These are phyloP conservation scores for Mnemiopsis leidyi DNA, from an alignment of 37 sponge, comb jelly and placozoan genomes.

Conservation along the genomic window DNA sequence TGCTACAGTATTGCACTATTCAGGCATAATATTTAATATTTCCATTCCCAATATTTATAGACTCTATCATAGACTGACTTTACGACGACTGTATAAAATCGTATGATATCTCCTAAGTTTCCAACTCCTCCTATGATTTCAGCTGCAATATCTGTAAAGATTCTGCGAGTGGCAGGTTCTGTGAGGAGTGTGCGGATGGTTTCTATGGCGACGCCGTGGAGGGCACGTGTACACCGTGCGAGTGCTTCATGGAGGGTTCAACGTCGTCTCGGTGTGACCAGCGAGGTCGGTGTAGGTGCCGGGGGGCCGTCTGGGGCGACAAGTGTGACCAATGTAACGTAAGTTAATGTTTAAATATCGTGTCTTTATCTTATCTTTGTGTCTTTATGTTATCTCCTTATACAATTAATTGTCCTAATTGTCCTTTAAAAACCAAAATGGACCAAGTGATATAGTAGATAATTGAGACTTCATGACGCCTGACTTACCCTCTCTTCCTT, in stretches of 20 bases:
- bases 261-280: background rate
- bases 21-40: too few relatives aligned
- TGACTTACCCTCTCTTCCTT: background rate
- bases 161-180: background rate
- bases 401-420: too few relatives aligned
- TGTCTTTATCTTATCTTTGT: background rate
- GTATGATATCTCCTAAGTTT: too few relatives aligned
- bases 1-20: background rate
- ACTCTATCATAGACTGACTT: too few relatives aligned
- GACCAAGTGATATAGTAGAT: too few relatives aligned
- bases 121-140: too few relatives aligned
- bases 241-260: constrained; percentile 2
- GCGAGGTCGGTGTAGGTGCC: background rate
- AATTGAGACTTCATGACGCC: too few relatives aligned
- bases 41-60: too few relatives aligned
- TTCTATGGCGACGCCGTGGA: background rate
- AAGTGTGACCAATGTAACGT: constrained; percentile 31
- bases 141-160: constrained; percentile 20
- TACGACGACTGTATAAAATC: too few relatives aligned
- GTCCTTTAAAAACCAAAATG: too few relatives aligned
- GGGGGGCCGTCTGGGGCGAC: background rate
- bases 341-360: background rate
- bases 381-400: too few relatives aligned
- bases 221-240: background rate
- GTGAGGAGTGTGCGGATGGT: background rate